Evolutionary conservation across 2,888 invertebrate species (phyloP), one percentile per base, ranked within the genome.

Genomic region (Julus scanicus): DNA sequence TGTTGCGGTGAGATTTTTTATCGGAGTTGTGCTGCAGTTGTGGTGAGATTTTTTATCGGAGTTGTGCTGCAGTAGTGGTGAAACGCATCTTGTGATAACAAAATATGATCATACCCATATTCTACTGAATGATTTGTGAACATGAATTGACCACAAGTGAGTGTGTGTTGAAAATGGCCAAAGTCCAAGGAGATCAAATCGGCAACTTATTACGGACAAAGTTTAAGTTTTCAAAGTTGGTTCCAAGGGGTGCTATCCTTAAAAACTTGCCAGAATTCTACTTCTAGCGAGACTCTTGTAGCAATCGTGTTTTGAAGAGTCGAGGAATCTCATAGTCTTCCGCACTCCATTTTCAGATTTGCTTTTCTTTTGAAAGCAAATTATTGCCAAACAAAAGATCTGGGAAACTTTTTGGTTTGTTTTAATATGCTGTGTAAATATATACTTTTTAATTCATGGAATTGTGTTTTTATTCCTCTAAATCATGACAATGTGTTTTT

Each of bases 391-490:
- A 84, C 84, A 84, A 48, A 29, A 44, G 40, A 84, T 84, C 48
- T 40, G 48, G 84, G 84, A 48, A 48, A n/a, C n/a, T 39, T 84
- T 84, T n/a, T 48, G 84, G 84, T 84, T 84, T 40, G 84, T 84
- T 84, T 84, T 84, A 1, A 49, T 86, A 57, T 53, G 20, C 49
- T 29, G 20, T 86, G 86, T 86, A 86, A 86, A 86, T 84, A 84
- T 86, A 86, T 48, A 39, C 86, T 39, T 85, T 85, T 86, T 86
- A 17, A 86, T 86, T 86, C 48, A 53, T 53, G 86, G 86, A 86
- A 86, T 86, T 49, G 37, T 17, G 8, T 86, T 86, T 84, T 71
- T 71, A n/a, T n/a, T 71, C n/a, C 71, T 11, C 5, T 71, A 6
- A 71, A 71, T 29, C 71, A 71, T 71, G 71, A 71, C 29, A 9